A percentile compares a stretch with the other conserved stretches of the same genome.
phyloP scores from a whole-genome alignment of 2,113 vertebrate genomes.

The Oreochromis spilurus region DNA sequence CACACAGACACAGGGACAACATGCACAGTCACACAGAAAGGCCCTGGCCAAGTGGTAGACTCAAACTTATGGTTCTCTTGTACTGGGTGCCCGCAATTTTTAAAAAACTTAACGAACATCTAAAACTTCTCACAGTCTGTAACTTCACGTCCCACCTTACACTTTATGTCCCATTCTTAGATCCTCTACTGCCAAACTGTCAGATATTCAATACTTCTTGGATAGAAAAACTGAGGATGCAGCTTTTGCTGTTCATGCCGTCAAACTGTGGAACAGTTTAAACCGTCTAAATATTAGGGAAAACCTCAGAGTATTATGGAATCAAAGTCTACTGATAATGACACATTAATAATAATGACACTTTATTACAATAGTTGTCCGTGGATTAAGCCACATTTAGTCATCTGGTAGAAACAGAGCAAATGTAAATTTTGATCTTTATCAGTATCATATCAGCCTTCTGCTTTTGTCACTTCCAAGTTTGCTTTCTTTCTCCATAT shows the following conservation, averaged over 20 bases:
- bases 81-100: not conserved
- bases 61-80: not conserved
- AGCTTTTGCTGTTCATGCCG: fast-evolving
- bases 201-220: fast-evolving
- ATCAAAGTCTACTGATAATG: not conserved
- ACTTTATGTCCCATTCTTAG: not conserved
- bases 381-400: not conserved
- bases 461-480: not conserved
- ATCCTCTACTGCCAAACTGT: not conserved
- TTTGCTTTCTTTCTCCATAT: not conserved
- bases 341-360: not conserved
- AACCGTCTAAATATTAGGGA: not conserved
- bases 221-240: not conserved
- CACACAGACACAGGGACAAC: fast-evolving
- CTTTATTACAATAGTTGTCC: not conserved
- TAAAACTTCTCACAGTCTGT: fast-evolving
- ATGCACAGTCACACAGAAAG: not conserved
- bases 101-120: fast-evolving
- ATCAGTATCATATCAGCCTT: not conserved
- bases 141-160: not conserved
- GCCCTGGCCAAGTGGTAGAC: not conserved
- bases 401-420: not conserved
- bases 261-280: not conserved
- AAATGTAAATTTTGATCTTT: not conserved
- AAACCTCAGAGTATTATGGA: not conserved